Evolutionary conservation across 2,797 vertebrate species (phyloP).

Genomic region (Aplochiton taeniatus): DNA sequence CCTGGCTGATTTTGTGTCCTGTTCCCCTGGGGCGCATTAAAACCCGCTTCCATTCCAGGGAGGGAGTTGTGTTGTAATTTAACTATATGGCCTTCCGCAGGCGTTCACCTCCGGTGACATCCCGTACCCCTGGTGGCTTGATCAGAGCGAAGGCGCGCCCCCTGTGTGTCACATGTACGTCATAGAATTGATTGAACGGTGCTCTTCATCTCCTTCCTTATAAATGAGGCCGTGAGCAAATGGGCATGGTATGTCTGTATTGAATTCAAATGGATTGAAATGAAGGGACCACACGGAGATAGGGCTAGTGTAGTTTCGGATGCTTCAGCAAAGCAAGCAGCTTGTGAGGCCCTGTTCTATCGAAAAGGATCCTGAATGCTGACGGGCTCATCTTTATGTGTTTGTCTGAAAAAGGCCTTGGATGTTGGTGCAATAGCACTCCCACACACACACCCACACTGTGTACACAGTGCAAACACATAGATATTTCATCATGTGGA

Average conservation of each 20-base stretch:
- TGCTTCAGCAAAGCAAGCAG: no score
- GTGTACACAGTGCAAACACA: no score
- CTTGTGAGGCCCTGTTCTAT: no score
- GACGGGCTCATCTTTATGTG: no score
- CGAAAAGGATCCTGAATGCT: no score
- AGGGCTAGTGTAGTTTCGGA: no score
- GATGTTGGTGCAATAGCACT: conserved; percentile 32
- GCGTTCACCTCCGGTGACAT: conserved; percentile 27
- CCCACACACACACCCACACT: no score
- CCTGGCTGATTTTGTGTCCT: conserved; percentile 19
- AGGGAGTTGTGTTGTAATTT: conserved; percentile 34
- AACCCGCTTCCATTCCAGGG: conserved; percentile 26
- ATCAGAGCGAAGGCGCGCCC: conserved; percentile 17
- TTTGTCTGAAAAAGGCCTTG: conserved; percentile 6
- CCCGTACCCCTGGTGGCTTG: conserved; percentile 23
- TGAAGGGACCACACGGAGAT: no score
- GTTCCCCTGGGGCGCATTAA: conserved; percentile 33
- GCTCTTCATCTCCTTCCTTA: neutral
- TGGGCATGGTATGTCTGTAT: neutral
- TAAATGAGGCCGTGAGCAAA: no score
- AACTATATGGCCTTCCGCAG: conserved; percentile 39
- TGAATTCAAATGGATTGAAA: conserved; percentile 4
- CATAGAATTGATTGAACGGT: neutral
- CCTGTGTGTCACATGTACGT: no score
- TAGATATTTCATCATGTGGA: conserved; percentile 47